phyloP scores from a whole-genome alignment of 23 tunicate genomes.

The Clavelina lepadiformis region DNA sequence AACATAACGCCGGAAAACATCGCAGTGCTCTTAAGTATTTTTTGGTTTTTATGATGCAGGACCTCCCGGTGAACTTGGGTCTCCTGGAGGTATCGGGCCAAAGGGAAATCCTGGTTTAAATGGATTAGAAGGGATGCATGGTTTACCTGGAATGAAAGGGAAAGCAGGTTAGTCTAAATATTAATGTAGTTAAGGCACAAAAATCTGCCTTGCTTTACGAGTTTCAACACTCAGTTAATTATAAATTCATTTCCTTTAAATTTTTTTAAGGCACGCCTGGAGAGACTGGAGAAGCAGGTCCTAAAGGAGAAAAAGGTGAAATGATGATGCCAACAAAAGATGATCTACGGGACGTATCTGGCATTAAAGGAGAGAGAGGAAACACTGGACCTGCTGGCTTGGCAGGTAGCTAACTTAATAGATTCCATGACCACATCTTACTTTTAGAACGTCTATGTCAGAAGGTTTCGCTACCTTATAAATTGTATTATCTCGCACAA shows the following conservation, averaged over 20 bases:
- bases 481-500: too few species aligned
- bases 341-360: constrained; percentile 12
- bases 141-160: neutral
- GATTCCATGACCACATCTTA: too few species aligned
- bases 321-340: constrained; percentile 1
- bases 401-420: too few species aligned
- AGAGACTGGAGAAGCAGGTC: constrained; percentile 1
- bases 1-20: neutral
- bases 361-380: constrained; percentile 14
- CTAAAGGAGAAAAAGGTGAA: constrained; percentile 20
- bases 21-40: neutral
- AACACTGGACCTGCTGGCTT: constrained; percentile 13
- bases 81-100: constrained; percentile 17
- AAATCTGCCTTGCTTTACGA: neutral
- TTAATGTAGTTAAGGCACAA: neutral
- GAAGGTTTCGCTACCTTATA: too few species aligned
- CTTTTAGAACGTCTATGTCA: too few species aligned
- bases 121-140: constrained; percentile 13
- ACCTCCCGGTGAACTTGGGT: constrained; percentile 17
- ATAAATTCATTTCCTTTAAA: neutral
- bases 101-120: constrained; percentile 7
- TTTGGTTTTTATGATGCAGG: constrained; percentile 1
- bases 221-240: neutral
- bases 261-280: constrained; percentile 16
- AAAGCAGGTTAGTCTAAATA: neutral